Conservation (phyloP, 2,797 vertebrate species). For the Jordanella pulchra region DNA sequence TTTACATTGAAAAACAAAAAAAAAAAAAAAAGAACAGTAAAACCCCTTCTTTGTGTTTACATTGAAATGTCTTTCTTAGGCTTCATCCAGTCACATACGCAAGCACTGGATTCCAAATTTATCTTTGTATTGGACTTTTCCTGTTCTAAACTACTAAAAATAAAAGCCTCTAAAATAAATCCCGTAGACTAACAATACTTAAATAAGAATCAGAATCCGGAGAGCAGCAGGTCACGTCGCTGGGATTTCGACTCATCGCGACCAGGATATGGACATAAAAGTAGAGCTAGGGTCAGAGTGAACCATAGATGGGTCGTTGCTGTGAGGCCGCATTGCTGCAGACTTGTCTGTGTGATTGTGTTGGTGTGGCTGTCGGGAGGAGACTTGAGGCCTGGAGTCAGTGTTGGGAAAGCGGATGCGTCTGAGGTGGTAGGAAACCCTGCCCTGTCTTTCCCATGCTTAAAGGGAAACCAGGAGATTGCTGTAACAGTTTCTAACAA, state of each 20-base stretch:
- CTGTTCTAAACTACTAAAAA: slow-evolving; percentile 15
- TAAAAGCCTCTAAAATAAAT: slow-evolving; percentile 11
- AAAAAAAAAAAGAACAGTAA: not conserved
- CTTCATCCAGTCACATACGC: slow-evolving; percentile 8
- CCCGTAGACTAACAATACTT: not conserved
- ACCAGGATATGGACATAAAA: slow-evolving; percentile 29
- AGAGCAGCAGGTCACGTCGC: slow-evolving; percentile 5
- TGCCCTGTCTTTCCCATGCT: slow-evolving; percentile 79
- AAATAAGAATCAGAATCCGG: slow-evolving; percentile 8
- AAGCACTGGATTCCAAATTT: not conserved
- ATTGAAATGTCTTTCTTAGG: not conserved
- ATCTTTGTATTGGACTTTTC: slow-evolving; percentile 21
- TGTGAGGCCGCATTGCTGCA: not conserved
- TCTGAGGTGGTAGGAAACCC: slow-evolving; percentile 80
- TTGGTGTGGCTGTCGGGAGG: slow-evolving; percentile 32
- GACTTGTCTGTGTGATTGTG: slow-evolving; percentile 19
- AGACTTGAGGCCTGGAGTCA: slow-evolving; percentile 60
- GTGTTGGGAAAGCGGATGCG: slow-evolving; percentile 79
- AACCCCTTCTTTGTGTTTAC: not conserved
- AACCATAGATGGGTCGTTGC: slow-evolving; percentile 29
- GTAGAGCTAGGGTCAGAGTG: slow-evolving; percentile 23
- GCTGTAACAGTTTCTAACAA: slow-evolving; percentile 32
- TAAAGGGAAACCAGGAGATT: slow-evolving; percentile 57
- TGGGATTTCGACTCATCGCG: slow-evolving; percentile 12
- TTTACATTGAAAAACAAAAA: not conserved